Evolutionary conservation across 92 coral and sea anemone genomes (phyloP), one percentile per base, ranked within the genome.

Genomic region (Epizoanthus scotinus): DNA sequence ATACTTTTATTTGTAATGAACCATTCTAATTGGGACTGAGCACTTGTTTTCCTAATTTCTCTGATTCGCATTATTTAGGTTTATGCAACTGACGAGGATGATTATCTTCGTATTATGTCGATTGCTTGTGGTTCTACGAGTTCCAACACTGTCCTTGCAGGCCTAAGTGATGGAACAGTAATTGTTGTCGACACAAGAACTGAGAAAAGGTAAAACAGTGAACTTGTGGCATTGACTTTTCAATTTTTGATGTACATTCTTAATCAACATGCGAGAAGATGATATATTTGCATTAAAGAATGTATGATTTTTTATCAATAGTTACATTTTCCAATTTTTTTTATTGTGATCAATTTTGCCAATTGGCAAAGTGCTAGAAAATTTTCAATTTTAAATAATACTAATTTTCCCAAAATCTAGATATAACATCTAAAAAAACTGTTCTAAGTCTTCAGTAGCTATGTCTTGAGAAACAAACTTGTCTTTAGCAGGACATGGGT

Each of bases 41-140:
- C 80, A 54, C 20, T 54, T 13, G 55, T 24, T 59, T 63, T 17
- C 40, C 18, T 58, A 34, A 54, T 83, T 83, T 64, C 3, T 34
- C 6, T 34, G 40, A 31, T 18, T 12, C 24, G 14, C 53, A 19
- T 13, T 9, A 66, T 47, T 53, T 53, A 95, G 98, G 92, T 95
- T 42, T 85, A 78, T 72, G 55, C 92, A 8, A 67, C 90, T 34
- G 94, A 89, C 64, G 94, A 87, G 52, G 93, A 89, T 63, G 97
- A 90, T 64, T 38, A 85, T 56, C 53, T 84, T 5, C 63, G 85
- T 24, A 84, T 95, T 72, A 88, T 78, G 18, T 84, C 87, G 70
- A 81, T 95, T 64, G 82, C 92, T 10, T 89, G 84, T 87, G 97
- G 93, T 8, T 93, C 91, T 15, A 78, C 94, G 7, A 88, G 97